Evolutionary conservation across 2,888 invertebrate species (phyloP), one percentile per base, ranked within the genome.

Genomic region (Lamproptera curius): DNA sequence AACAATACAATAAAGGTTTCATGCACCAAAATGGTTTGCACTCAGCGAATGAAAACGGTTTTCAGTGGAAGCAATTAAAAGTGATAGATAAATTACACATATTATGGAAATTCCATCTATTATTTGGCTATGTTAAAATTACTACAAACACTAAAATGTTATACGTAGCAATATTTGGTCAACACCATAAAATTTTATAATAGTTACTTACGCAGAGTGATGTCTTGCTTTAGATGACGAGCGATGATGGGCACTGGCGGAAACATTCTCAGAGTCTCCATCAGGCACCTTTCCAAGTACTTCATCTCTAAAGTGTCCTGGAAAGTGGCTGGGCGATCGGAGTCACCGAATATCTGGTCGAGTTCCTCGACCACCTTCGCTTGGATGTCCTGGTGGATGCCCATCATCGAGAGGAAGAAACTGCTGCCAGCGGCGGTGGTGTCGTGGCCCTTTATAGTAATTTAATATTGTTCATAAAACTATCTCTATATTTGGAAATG

Each of bases 231-330:
- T 23, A 95, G 69, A 56, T 92, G 87, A 61, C 95, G 89, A 5
- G 94, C 94, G 62, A 95, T 95, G 14, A 93, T 79, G 16, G 95
- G 95, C 42, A 95, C 93, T 56, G 95, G 94, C 46, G 95, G 95
- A 69, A 91, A 95, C 89, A 95, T 85, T 60, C 95, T 90, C 15
- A 95, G 78, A 2, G 94, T 93, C 76, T 95, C 95, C 91, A 95
- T 91, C 39, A 95, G 88, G 52, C 94, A 94, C 52, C 94, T 89
- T 75, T 95, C 95, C 58, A 95, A 78, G 65, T 94, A 95, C 74
- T 95, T 95, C 94, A 95, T 94, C 74, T 94, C 93, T n/a, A 94
- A 70, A 1, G 95, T 94, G 57, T 95, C 95, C 62, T 93, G 92
- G 82, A 93, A 94, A 9, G 94, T 94, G 37, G 92, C 92, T 2